Evolutionary conservation across 2,113 vertebrate genomes (phyloP), one percentile per base, ranked within the genome.

Genomic region (Petrocephalus zakoni): DNA sequence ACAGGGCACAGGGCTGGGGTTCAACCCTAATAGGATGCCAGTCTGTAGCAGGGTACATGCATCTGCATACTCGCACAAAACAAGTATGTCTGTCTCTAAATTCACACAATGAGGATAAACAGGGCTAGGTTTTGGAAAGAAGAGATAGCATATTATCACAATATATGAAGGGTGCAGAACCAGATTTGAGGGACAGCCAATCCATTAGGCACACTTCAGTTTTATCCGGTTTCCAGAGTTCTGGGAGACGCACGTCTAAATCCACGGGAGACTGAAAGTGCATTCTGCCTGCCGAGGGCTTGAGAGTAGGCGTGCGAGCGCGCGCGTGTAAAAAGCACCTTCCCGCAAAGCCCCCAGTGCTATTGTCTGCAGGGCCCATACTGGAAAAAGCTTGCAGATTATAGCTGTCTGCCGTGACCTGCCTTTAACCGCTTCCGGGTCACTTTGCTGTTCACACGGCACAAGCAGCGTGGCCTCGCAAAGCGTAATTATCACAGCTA

Each of bases 111-210:
- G 22, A 49, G 46, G 21, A 83, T 47, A 83, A 47, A 42, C 72
- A 42, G 42, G 72, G 17, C 15, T 78, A 78, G 72, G 17, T 78
- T 78, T 78, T 42, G 34, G 72, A 42, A 78, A 42, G 34, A 78
- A 78, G 72, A 78, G 72, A 78, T 19, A 78, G 72, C 72, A 78
- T 19, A 42, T 78, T 78, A 78, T 78, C 72, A 78, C 72, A 78
- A 9, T 42, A 78, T 78, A 78, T 78, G 29, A 78, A 42, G 34
- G 37, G 29, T 42, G 72, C 72, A 78, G 29, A 78, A 19, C 17
- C 34, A 42, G 72, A 78, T 11, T 78, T 13, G 17, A 37, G 29
- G 72, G 34, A 78, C 34, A 78, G 72, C 34, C 72, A 78, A 78
- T 78, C 34, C 72, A 78, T 78, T 42, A 34, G 34, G 17, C 34